A percentile compares a stretch with the other conserved stretches of the same genome.
Conservation (phyloP, 2,797 vertebrate species). For the Pangasius sanitwongsei region DNA sequence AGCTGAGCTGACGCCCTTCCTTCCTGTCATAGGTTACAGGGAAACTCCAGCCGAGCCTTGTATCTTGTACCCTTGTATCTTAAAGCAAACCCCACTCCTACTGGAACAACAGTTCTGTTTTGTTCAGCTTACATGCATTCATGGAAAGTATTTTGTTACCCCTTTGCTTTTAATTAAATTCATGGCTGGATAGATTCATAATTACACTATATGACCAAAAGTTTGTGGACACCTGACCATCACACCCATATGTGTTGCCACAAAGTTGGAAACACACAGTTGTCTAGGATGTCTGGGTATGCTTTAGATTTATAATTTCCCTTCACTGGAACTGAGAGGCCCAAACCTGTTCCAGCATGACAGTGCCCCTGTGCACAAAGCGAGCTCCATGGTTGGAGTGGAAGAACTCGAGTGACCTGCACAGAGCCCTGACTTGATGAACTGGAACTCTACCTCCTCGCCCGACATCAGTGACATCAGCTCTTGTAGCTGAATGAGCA, state of each 20-base stretch:
- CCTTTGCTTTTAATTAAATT: background rate
- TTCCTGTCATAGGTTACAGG: constrained; percentile 36
- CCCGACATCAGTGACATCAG: background rate
- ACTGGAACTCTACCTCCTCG: background rate
- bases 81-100: background rate
- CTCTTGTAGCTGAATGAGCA: background rate
- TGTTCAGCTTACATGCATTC: background rate
- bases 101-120: background rate
- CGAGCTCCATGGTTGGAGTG: background rate
- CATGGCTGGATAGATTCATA: background rate
- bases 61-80: too few species aligned
- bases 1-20: constrained; percentile 20
- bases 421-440: background rate
- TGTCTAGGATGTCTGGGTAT: background rate
- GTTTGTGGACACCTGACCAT: background rate
- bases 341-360: background rate
- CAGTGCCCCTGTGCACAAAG: background rate
- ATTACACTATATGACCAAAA: background rate
- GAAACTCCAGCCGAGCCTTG: background rate
- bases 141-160: background rate
- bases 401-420: background rate
- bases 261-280: background rate
- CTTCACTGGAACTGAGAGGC: background rate
- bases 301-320: background rate
- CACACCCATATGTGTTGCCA: background rate